These are phyloP conservation scores for Drosophila malerkotliana DNA, from an alignment of 1,140 invertebrate genomes.

Conservation along the genomic window DNA sequence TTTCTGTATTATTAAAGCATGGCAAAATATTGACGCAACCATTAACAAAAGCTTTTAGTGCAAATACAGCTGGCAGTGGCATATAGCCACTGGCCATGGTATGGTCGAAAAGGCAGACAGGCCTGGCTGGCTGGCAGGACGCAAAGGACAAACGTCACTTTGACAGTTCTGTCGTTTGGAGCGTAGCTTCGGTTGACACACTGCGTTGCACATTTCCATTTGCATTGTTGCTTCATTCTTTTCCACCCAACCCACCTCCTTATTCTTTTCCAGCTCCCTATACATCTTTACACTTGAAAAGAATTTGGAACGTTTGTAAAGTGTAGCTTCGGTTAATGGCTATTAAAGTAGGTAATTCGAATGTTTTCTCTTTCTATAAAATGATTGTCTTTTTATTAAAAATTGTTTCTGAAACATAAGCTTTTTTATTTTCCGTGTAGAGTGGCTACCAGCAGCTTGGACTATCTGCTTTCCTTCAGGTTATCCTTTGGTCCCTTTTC, in stretches of 20 bases:
- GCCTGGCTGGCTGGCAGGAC: background rate
- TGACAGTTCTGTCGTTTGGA: conserved; percentile 72
- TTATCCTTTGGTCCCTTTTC: conserved; percentile 15
- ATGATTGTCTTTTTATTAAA: background rate
- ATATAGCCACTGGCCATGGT: conserved; percentile 29
- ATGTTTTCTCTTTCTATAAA: too few species aligned
- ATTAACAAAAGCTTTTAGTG: conserved; percentile 79
- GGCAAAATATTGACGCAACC: conserved; percentile 71
- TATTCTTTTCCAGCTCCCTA: background rate
- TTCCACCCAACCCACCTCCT: background rate
- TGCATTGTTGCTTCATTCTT: conserved; percentile 55
- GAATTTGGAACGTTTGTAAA: too few species aligned
- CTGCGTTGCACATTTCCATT: conserved; percentile 63
- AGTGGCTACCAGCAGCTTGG: conserved; percentile 1
- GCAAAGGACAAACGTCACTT: conserved; percentile 49
- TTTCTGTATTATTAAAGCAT: conserved; percentile 57
- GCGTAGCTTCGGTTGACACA: conserved; percentile 47
- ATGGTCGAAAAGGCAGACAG: background rate
- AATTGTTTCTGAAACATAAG: background rate
- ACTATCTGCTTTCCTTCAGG: conserved; percentile 40
- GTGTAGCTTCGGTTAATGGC: too few species aligned
- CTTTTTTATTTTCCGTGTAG: background rate
- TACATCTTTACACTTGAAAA: conserved; percentile 3
- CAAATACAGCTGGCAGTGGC: conserved; percentile 57
- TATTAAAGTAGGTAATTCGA: too few species aligned